Evolutionary conservation across 2,888 invertebrate genomes (phyloP), one percentile per base, ranked within the genome.

Genomic region (Orchestes rusci): DNA sequence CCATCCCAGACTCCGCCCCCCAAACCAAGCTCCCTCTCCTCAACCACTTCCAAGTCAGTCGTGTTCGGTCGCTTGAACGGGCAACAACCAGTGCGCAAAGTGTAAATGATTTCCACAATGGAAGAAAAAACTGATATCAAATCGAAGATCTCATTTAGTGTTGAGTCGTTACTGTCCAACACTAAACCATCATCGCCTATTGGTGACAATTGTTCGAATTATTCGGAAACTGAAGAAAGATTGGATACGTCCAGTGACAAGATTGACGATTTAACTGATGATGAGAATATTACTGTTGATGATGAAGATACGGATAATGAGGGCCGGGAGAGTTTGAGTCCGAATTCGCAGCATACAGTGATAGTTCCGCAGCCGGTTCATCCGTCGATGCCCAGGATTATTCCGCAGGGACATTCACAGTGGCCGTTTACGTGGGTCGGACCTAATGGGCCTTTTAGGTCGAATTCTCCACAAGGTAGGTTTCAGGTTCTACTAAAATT

Each of bases 121-220:
- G 65, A 66, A 53, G 64, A 66, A 19, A 65, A 66, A 53, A 63
- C 62, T 23, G 62, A 61, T 43, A 62, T 74, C 59, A 79, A 77
- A 62, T 73, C 79, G 55, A 79, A 82, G 57, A 82, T 83, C 61
- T 82, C 82, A 49, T 83, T 83, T 66, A 83, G 82, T 68, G 82
- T 83, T 35, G 83, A 83, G 66, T 75, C 82, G 0, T 61, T 83
- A 16, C 63, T 83, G 8, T 42, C 45, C 2, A 10, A 19, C 2
- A 39, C 12, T 16, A 50, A 45, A 32, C 36, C 40, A 27, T 70
- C 57, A n/a, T 57, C 56, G 23, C 45, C 51, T 5, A 46, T 39
- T 41, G 56, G 51, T 13, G 35, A 49, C 4, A 56, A 60, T 23
- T 56, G 39, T n/a, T 42, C 46, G 19, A 50, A 44, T 29, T 51